Conservation (phyloP, 2,888 invertebrate genomes). For the Lottia scabra region DNA sequence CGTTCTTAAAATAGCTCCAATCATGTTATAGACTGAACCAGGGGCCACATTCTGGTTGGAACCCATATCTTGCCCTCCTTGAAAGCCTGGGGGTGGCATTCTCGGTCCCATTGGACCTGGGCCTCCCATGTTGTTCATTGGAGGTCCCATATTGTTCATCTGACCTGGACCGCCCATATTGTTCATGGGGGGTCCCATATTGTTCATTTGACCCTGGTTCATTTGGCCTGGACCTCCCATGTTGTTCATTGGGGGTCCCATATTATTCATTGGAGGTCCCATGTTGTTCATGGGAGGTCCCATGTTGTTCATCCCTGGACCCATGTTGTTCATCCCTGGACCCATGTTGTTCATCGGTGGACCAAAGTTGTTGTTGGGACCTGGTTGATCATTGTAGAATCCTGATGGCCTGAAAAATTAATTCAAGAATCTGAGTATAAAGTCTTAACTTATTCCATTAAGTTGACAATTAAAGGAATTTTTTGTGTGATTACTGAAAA, state of each 20-base stretch:
- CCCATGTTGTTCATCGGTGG: no score
- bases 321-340: no score
- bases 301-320: no score
- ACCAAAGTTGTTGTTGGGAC: no score
- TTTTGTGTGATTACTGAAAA: no score
- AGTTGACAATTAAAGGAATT: no score
- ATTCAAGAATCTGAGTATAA: no score
- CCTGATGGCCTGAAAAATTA: no score
- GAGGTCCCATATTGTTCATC: conserved; percentile 18
- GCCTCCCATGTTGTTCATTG: conserved; percentile 12
- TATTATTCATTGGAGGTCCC: no score
- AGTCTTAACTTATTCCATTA: no score
- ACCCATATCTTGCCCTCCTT: conserved; percentile 2
- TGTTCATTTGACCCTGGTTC: conserved; percentile 15
- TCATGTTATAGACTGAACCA: conserved; percentile 37
- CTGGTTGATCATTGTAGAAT: no score
- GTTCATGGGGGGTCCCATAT: conserved; percentile 26
- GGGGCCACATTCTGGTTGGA: conserved; percentile 15
- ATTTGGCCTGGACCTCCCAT: not conserved
- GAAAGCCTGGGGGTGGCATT: not conserved
- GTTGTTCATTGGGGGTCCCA: conserved; percentile 11
- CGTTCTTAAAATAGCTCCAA: conserved; percentile 23
- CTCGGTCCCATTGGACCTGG: not conserved
- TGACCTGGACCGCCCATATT: conserved; percentile 17
- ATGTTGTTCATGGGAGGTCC: no score